Evolutionary conservation across 2,797 vertebrate species (phyloP).

Genomic region (Podargus strigoides): DNA sequence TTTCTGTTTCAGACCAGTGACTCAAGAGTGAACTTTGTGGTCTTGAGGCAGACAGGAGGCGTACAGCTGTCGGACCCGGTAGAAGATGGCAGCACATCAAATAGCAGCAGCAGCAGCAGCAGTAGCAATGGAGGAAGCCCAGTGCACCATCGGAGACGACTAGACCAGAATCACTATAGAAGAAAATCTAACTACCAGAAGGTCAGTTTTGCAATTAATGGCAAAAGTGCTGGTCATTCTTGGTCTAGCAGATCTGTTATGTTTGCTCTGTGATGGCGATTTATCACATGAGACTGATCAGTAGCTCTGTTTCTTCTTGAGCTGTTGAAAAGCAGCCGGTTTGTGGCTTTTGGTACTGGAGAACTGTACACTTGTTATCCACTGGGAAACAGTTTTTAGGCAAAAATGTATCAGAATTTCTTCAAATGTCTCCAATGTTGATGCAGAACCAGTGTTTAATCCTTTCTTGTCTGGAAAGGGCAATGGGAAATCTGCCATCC

Average conservation of each 20-base stretch:
- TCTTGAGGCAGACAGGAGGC: conserved; percentile 78
- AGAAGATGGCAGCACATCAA: conserved; percentile 78
- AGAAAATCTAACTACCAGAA: conserved; percentile 83
- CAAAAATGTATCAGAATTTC: background rate
- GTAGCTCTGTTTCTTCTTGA: background rate
- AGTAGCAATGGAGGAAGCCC: conserved; percentile 67
- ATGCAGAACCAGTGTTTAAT: background rate
- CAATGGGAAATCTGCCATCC: background rate
- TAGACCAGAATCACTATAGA: conserved; percentile 79
- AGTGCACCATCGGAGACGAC: conserved; percentile 61
- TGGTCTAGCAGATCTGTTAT: background rate
- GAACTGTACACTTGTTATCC: background rate
- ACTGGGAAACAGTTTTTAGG: background rate
- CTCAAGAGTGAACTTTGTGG: conserved; percentile 89
- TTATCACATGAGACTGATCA: background rate
- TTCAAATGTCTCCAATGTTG: background rate
- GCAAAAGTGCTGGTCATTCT: background rate
- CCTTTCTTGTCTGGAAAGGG: background rate
- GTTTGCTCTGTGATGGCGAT: background rate
- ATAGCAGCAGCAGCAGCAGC: conserved; percentile 72
- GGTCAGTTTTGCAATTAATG: conserved; percentile 50
- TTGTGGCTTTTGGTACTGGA: background rate
- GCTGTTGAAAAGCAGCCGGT: background rate
- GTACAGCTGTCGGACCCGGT: conserved; percentile 51
- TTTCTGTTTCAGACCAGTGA: conserved; percentile 80